Base-by-base conservation (phyloP, 2,888 invertebrate genomes). In the Morpho helenor region DNA sequence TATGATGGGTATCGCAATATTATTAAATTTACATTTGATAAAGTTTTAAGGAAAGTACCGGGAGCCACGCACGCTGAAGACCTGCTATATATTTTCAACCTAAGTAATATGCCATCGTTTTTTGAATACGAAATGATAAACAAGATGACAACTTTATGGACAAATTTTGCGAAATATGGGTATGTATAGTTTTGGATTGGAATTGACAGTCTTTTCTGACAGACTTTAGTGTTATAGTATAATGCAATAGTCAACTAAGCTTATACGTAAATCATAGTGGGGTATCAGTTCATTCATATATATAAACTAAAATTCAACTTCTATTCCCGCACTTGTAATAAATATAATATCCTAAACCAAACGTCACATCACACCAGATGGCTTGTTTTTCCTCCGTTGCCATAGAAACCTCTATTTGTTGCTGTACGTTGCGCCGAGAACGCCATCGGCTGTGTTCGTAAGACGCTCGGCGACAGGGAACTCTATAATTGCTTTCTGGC, bases 21-120 rank as follows among this genome's bases (percentile, higher is more conserved):
- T 0, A 58, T 71, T 0, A 85, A 81, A 64, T 40, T 74, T 2
- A 45, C 64, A 0, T 49, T 68, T 1, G 73, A 74, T 5, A 59
- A 66, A 3, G 64, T 73, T 0, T 74, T 73, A 44, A 62, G 61
- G 2, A 62, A 59, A 0, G 63, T 70, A 0, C 60, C 71, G 0
- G 85, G 84, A 2, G 83, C 86, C 0, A 77, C 84, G 2, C 87
- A 87, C 52, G 84, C 77, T 7, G 86, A 87, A 55, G 86, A 86
- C 0, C 31, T 87, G 6, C 82, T 87, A 46, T 89, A 88, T 59
- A 56, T 89, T 39, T 88, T 88, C 61, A 78, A 77, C 8, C 80
- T 82, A 44, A 52, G 63, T 2, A 0, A 74, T 0, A 2, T 75
- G 0, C 71, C 77, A 0, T 62, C 69, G 0, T 59, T 80, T 7